phyloP scores from a whole-genome alignment of 2,888 invertebrate genomes.

The Isotomurus palustris region DNA sequence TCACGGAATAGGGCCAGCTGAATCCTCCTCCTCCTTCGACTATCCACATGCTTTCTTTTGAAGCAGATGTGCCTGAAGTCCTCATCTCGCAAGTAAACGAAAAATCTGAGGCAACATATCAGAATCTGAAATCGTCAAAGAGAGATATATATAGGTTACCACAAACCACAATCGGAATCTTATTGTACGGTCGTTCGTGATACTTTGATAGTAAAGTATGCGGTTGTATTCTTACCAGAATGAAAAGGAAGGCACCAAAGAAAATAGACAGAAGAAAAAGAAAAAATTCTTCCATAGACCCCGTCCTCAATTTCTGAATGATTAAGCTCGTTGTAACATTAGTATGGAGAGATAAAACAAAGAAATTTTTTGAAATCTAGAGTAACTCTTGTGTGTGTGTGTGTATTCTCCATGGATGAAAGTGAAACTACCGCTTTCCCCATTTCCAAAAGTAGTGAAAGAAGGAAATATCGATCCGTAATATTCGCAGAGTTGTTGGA shows the following conservation, averaged over 20 bases:
- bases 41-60: slow-evolving; percentile 10
- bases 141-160: not conserved
- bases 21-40: slow-evolving; percentile 9
- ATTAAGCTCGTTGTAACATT: too few species aligned
- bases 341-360: too few species aligned
- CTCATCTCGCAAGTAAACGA: slow-evolving; percentile 13
- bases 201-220: too few species aligned
- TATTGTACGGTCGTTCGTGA: not conserved
- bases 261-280: slow-evolving; percentile 14
- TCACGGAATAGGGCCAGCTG: slow-evolving; percentile 14
- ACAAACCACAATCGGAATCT: too few species aligned
- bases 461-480: slow-evolving; percentile 17
- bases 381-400: too few species aligned
- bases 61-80: slow-evolving; percentile 18
- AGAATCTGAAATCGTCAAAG: slow-evolving; percentile 11
- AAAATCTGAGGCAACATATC: slow-evolving; percentile 16
- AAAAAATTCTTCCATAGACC: slow-evolving; percentile 19
- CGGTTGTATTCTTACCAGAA: slow-evolving; percentile 13
- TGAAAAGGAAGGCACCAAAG: slow-evolving; percentile 22
- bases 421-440: slow-evolving; percentile 34
- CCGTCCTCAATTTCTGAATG: too few species aligned
- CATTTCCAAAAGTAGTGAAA: slow-evolving; percentile 4
- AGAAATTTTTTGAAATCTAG: not conserved
- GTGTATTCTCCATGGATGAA: slow-evolving; percentile 12
- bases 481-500: too few species aligned